These are phyloP conservation scores for Thamnophis sirtalis DNA, from an alignment of 2,113 vertebrate genomes.

Conservation along the genomic window DNA sequence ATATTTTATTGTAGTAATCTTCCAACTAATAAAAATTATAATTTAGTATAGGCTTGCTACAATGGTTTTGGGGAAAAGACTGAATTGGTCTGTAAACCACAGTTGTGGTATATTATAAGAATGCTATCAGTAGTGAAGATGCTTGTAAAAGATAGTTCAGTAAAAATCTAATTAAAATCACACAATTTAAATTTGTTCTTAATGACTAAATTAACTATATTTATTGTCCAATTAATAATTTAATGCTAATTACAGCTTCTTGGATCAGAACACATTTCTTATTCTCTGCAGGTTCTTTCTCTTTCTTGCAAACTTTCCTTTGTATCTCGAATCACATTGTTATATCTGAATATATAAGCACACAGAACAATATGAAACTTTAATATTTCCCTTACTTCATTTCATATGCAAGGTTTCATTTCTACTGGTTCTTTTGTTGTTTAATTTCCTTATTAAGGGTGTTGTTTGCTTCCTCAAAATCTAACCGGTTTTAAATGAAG, in stretches of 20 bases:
- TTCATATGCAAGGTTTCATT: neutral
- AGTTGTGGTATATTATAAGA: neutral
- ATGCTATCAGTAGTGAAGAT: conserved; percentile 4
- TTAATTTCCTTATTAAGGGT: neutral
- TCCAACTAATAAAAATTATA: neutral
- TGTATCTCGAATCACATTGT: neutral
- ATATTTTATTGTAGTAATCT: neutral
- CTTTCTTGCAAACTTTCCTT: neutral
- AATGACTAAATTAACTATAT: conserved; percentile 25
- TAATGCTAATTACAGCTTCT: conserved; percentile 18
- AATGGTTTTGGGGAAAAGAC: neutral
- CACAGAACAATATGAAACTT: neutral
- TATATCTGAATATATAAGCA: neutral
- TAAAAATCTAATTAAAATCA: conserved; percentile 34
- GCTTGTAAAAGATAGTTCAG: conserved; percentile 17
- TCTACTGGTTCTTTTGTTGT: neutral
- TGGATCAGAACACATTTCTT: conserved; percentile 8
- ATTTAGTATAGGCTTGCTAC: neutral
- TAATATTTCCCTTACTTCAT: neutral
- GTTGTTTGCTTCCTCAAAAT: neutral
- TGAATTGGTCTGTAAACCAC: neutral
- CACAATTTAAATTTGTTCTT: conserved; percentile 23
- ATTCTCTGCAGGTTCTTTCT: neutral
- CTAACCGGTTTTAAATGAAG: neutral
- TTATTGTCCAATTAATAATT: conserved; percentile 31